phyloP scores from a whole-genome alignment of 2,797 vertebrate species.

The Gallinago stenura region DNA sequence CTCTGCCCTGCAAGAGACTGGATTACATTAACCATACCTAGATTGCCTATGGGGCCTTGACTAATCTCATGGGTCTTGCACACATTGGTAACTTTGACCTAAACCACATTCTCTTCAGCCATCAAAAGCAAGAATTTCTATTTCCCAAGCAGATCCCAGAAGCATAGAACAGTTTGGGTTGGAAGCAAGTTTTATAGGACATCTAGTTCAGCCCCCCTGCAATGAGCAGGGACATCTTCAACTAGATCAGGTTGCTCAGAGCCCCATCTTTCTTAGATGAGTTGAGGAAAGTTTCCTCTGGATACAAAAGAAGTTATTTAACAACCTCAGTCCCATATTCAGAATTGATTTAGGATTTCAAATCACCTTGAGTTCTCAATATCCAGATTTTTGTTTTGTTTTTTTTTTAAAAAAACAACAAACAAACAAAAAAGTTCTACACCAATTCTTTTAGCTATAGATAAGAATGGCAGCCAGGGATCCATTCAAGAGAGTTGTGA shows the following conservation, averaged over 20 bases:
- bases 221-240: not conserved
- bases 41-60: no score
- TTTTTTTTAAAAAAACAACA: not conserved
- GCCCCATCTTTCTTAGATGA: not conserved
- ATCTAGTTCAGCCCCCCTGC: not conserved
- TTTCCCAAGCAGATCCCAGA: not conserved
- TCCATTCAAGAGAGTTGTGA: not conserved
- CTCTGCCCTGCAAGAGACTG: not conserved
- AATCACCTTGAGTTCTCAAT: not conserved
- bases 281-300: not conserved
- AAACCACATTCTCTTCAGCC: not conserved
- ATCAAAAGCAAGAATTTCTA: not conserved
- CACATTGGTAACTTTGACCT: not conserved
- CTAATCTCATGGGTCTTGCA: not conserved
- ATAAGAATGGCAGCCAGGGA: not conserved
- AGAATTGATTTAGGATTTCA: not conserved
- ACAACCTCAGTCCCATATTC: not conserved
- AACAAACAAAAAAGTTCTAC: not conserved
- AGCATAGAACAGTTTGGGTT: not conserved
- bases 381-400: rapidly evolving
- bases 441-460: not conserved
- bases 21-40: not conserved
- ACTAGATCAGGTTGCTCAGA: not conserved
- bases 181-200: not conserved
- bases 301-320: not conserved